These are phyloP conservation scores for Lithophane socia DNA, from an alignment of 2,888 invertebrate genomes.

Conservation along the genomic window DNA sequence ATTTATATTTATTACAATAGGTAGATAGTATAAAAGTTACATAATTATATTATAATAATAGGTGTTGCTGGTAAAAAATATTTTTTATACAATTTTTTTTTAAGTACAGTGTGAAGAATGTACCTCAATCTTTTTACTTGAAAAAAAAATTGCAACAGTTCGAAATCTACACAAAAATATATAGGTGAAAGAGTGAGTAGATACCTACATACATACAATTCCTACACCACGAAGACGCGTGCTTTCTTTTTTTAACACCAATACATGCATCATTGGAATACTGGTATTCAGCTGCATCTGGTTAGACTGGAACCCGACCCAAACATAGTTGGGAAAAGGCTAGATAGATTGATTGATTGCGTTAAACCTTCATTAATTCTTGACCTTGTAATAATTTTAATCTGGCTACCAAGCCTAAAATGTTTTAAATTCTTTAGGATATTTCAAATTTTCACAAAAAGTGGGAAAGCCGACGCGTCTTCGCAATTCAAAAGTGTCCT, in stretches of 20 bases:
- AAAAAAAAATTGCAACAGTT: not conserved
- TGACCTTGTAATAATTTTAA: not conserved
- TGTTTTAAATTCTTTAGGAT: not conserved
- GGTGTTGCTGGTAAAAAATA: conserved; percentile 49
- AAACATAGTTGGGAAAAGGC: too few species aligned
- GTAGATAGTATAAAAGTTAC: conserved; percentile 60
- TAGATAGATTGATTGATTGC: too few species aligned
- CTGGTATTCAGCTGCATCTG: not conserved
- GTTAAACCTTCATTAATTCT: too few species aligned
- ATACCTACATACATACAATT: conserved; percentile 18
- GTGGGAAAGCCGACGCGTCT: conserved; percentile 16
- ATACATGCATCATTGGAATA: too few species aligned
- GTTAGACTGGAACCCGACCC: too few species aligned
- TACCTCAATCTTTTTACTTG: not conserved
- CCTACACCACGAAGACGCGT: conserved; percentile 34
- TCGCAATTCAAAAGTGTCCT: conserved; percentile 27
- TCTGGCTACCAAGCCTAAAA: too few species aligned
- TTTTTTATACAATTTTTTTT: conserved; percentile 39
- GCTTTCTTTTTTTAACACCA: not conserved
- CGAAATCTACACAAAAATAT: conserved; percentile 17
- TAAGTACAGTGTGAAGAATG: conserved; percentile 8
- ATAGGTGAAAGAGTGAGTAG: conserved; percentile 18
- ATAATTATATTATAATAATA: conserved; percentile 38
- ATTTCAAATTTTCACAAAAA: not conserved
- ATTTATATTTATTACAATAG: conserved; percentile 56